phyloP scores from a whole-genome alignment of 2,797 vertebrate genomes.

The Neopelma chrysocephalum region DNA sequence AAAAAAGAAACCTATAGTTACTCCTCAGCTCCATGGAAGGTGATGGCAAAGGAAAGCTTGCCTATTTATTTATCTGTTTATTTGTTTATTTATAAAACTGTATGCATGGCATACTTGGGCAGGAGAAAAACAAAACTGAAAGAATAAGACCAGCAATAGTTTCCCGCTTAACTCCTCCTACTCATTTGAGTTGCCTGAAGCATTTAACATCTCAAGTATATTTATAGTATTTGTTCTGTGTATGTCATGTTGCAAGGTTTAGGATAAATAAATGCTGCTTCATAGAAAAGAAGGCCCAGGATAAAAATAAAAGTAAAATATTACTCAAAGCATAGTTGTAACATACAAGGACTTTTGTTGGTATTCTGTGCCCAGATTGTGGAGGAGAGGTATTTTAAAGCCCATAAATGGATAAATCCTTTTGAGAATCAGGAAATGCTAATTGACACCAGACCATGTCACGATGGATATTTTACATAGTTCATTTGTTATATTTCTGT shows the following conservation, averaged over 20 bases:
- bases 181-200: neutral
- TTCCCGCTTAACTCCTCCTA: neutral
- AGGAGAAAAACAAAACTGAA: neutral
- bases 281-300: neutral
- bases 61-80: neutral
- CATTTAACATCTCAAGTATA: neutral
- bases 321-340: neutral
- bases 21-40: slow-evolving; percentile 84
- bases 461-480: neutral
- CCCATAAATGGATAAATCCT: neutral
- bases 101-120: neutral
- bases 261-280: neutral
- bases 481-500: neutral
- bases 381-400: neutral
- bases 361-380: neutral
- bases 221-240: neutral
- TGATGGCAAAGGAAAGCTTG: slow-evolving; percentile 56
- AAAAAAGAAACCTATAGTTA: slow-evolving; percentile 87
- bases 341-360: neutral
- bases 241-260: neutral
- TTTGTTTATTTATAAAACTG: neutral
- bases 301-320: neutral
- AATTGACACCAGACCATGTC: neutral
- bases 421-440: neutral
- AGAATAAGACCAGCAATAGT: neutral